These are phyloP conservation scores for Planococcus citri DNA, from an alignment of 1,140 invertebrate genomes.

Conservation along the genomic window DNA sequence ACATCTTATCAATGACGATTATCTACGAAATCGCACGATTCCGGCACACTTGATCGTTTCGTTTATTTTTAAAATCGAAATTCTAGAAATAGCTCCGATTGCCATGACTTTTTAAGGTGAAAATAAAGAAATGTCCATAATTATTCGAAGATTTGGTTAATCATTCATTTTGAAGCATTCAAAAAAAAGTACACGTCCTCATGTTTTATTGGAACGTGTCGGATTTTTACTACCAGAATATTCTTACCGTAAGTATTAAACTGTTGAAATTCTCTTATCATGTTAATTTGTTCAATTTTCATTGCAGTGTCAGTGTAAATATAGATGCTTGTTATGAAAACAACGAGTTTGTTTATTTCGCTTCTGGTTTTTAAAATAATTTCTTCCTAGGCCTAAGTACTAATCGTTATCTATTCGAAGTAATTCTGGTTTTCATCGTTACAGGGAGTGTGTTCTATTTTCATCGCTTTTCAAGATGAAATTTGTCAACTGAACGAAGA, in stretches of 20 bases:
- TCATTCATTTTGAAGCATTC: background rate
- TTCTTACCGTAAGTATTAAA: background rate
- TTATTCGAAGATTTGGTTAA: background rate
- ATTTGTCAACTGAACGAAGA: too few relatives aligned
- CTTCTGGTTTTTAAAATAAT: background rate
- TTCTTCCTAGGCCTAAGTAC: background rate
- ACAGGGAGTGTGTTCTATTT: too few relatives aligned
- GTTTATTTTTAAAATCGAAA: constrained; percentile 19
- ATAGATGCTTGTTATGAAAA: background rate
- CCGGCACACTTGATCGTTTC: constrained; percentile 1
- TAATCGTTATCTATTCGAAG: too few relatives aligned
- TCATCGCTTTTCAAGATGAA: too few relatives aligned
- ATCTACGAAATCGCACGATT: constrained; percentile 13
- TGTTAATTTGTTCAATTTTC: background rate
- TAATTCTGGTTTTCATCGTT: too few relatives aligned
- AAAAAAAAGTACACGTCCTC: background rate
- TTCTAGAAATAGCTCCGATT: constrained; percentile 14
- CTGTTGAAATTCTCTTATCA: background rate
- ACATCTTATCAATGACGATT: constrained; percentile 16
- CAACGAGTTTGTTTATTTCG: background rate
- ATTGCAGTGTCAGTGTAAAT: background rate
- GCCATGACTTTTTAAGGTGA: constrained; percentile 2
- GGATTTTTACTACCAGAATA: background rate
- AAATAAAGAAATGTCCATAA: background rate
- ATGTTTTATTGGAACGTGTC: background rate